Conservation (phyloP, 2,113 vertebrate species). For the Thamnaconus septentrionalis region DNA sequence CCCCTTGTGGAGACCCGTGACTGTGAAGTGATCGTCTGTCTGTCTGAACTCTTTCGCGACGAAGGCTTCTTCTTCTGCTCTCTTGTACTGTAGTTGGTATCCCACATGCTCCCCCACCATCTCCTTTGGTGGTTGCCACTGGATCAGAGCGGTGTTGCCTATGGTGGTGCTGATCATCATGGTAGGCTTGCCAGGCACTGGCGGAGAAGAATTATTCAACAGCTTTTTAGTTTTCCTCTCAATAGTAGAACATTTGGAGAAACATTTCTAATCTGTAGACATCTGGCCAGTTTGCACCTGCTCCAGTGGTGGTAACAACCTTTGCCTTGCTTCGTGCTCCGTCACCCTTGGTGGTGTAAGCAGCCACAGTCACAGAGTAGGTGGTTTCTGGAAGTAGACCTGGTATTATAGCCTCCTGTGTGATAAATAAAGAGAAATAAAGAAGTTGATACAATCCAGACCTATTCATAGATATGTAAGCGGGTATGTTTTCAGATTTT, state of each 20-base stretch:
- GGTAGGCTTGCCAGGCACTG: constrained; percentile 93
- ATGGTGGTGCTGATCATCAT: constrained; percentile 98
- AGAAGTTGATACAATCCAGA: not conserved
- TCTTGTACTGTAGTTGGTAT: constrained; percentile 91
- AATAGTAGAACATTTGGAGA: no score
- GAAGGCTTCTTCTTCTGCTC: constrained; percentile 85
- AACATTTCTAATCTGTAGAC: no score
- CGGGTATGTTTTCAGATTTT: no score
- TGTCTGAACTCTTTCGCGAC: constrained; percentile 85
- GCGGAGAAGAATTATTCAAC: not conserved
- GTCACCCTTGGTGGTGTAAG: constrained; percentile 96
- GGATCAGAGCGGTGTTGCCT: constrained; percentile 94
- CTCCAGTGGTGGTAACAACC: constrained; percentile 93
- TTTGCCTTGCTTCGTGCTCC: constrained; percentile 96
- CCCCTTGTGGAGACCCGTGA: constrained; percentile 91
- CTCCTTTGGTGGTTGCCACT: constrained; percentile 97
- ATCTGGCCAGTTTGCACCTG: constrained; percentile 71
- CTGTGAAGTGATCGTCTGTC: constrained; percentile 89
- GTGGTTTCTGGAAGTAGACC: constrained; percentile 92
- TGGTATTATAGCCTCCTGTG: constrained; percentile 88
- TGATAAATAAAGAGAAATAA: not conserved
- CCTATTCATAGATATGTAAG: no score
- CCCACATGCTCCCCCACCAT: constrained; percentile 95
- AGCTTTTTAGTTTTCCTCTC: no score
- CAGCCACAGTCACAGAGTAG: constrained; percentile 93